phyloP scores from a whole-genome alignment of 2,113 vertebrate genomes.

The Pteruthius melanotis region DNA sequence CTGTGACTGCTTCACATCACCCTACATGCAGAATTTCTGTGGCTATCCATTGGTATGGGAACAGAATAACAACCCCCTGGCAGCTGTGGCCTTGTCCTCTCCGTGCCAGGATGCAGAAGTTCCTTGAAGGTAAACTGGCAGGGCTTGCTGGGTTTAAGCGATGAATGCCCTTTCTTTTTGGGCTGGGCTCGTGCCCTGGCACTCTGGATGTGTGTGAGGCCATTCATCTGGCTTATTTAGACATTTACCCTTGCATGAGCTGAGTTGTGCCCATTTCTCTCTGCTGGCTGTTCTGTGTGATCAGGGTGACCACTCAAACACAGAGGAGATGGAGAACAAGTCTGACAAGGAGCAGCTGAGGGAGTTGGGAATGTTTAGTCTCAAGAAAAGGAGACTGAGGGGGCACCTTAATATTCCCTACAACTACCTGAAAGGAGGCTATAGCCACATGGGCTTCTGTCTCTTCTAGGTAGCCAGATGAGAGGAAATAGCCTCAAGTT shows the following conservation, averaged over 20 bases:
- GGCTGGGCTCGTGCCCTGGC: not conserved
- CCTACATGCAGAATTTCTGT: not conserved
- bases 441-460: rapidly evolving
- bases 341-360: not conserved
- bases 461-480: not conserved
- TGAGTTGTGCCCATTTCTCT: not conserved
- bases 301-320: not conserved
- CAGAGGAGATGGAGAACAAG: not conserved
- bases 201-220: not conserved
- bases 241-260: not conserved
- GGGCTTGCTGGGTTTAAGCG: not conserved
- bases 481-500: not conserved
- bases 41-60: not conserved
- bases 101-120: not conserved
- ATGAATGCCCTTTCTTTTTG: rapidly evolving
- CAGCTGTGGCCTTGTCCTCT: not conserved
- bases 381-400: not conserved
- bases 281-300: rapidly evolving
- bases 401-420: not conserved
- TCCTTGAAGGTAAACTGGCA: not conserved
- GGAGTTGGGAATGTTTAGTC: not conserved
- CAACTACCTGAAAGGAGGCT: not conserved
- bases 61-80: not conserved
- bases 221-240: not conserved
- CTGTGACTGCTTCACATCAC: not conserved